These are phyloP conservation scores for Actias luna DNA, from an alignment of 2,888 invertebrate genomes.

Conservation along the genomic window DNA sequence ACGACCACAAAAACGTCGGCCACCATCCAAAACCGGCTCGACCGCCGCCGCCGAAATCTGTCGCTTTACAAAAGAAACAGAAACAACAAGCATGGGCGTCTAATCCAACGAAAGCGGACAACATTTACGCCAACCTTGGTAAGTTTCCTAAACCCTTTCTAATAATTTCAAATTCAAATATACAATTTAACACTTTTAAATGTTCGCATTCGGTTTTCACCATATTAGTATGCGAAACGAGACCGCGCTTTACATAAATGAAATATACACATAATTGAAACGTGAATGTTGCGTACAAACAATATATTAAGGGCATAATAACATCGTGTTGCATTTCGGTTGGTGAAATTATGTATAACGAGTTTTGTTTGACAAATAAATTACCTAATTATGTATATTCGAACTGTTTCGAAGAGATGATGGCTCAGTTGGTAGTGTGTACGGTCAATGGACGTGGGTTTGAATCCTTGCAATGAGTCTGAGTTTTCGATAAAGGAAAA, in stretches of 20 bases:
- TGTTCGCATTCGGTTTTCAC: conserved; percentile 11
- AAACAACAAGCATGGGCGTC: conserved; percentile 74
- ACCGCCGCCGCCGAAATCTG: conserved; percentile 88
- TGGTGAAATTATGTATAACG: background rate
- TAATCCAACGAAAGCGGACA: conserved; percentile 68
- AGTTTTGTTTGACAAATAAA: background rate
- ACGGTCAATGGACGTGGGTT: too few relatives aligned
- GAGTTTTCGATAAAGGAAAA: too few relatives aligned
- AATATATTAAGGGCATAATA: background rate
- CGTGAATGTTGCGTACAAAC: conserved; percentile 4
- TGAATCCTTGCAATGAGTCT: too few relatives aligned
- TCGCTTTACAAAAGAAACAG: conserved; percentile 83
- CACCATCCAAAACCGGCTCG: conserved; percentile 84
- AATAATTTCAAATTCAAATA: conserved; percentile 14
- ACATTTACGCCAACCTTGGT: conserved; percentile 92
- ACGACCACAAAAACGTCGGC: conserved; percentile 74
- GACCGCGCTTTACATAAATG: conserved; percentile 13
- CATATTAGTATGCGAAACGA: conserved; percentile 15
- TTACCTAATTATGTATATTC: too few relatives aligned
- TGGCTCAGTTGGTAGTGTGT: too few relatives aligned
- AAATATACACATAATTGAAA: conserved; percentile 10
- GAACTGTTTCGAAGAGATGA: too few relatives aligned
- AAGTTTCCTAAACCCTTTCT: conserved; percentile 47
- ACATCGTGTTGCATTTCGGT: background rate
- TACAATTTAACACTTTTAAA: conserved; percentile 2